These are phyloP conservation scores for Petroica traversi DNA, from an alignment of 2,113 vertebrate species.

Conservation along the genomic window DNA sequence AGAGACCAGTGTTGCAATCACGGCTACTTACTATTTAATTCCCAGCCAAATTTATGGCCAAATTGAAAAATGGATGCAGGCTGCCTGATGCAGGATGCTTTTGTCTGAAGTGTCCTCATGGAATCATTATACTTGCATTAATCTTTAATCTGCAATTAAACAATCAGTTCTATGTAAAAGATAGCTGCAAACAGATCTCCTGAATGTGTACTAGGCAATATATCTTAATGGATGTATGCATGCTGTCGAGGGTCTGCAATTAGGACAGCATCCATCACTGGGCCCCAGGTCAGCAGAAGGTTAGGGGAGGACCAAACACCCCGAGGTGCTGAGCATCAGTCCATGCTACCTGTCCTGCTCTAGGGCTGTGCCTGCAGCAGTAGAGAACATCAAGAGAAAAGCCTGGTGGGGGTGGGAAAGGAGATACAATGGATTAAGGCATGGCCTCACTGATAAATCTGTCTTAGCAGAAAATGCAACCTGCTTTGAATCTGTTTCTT, in stretches of 20 bases:
- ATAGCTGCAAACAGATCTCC: conserved; percentile 79
- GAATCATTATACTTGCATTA: conserved; percentile 84
- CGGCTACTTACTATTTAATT: conserved; percentile 88
- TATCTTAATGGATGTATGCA: conserved; percentile 68
- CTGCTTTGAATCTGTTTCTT: conserved; percentile 73
- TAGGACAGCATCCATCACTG: conserved; percentile 68
- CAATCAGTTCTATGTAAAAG: conserved; percentile 84
- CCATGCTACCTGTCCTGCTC: conserved; percentile 15
- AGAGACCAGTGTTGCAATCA: conserved; percentile 85
- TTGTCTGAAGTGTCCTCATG: conserved; percentile 80
- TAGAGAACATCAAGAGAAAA: neutral
- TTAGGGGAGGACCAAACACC: conserved; percentile 62
- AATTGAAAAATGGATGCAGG: conserved; percentile 86
- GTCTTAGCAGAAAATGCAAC: conserved; percentile 72
- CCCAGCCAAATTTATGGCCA: conserved; percentile 86
- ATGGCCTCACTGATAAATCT: conserved; percentile 56
- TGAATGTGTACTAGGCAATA: conserved; percentile 71
- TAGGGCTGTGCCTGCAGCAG: neutral
- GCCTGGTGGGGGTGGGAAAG: neutral
- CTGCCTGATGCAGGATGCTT: conserved; percentile 78
- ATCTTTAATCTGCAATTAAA: conserved; percentile 90
- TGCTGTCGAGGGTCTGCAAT: conserved; percentile 53
- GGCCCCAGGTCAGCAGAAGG: conserved; percentile 65
- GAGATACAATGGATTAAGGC: conserved; percentile 46
- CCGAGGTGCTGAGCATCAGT: neutral